A percentile compares a stretch with the other conserved stretches of the same genome.
Conservation (phyloP, 2,797 vertebrate genomes). For the Poeciliopsis paucimaculata region DNA sequence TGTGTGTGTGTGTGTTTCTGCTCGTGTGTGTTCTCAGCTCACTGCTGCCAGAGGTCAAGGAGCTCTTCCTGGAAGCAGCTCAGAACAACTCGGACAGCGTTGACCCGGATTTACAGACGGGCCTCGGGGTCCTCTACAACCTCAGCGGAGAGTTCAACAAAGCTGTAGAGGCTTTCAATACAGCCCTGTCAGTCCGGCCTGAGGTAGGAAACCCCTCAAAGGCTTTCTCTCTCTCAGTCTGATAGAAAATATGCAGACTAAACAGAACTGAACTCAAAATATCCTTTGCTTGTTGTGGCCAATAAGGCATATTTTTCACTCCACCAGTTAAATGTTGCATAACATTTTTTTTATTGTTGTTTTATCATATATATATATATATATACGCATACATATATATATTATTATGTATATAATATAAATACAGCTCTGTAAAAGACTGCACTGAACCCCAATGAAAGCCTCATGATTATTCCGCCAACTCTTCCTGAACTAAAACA, state of each 20-base stretch:
- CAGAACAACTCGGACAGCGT: constrained; percentile 90
- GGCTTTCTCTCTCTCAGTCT: background rate
- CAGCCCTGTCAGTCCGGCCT: constrained; percentile 93
- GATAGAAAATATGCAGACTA: constrained; percentile 15
- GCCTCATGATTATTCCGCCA: too few species aligned
- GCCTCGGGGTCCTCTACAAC: constrained; percentile 96
- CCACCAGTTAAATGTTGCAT: background rate
- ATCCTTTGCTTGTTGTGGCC: background rate
- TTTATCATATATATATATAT: background rate
- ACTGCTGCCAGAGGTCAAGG: constrained; percentile 90
- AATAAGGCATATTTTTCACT: background rate
- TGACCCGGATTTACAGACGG: constrained; percentile 96
- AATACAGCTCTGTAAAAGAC: too few species aligned
- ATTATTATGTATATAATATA: background rate
- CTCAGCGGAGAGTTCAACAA: constrained; percentile 95
- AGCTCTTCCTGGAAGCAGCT: constrained; percentile 92
- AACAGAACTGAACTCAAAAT: constrained; percentile 1
- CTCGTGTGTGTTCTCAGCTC: constrained; percentile 74
- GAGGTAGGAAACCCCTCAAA: constrained; percentile 80
- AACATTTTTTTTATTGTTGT: background rate
- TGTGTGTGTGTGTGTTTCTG: constrained; percentile 10
- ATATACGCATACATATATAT: too few species aligned
- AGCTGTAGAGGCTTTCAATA: constrained; percentile 97
- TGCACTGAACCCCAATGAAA: too few species aligned
- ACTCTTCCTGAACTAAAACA: too few species aligned